Evolutionary conservation across 2,797 vertebrate genomes (phyloP), one percentile per base, ranked within the genome.

Genomic region (Spea hammondii): DNA sequence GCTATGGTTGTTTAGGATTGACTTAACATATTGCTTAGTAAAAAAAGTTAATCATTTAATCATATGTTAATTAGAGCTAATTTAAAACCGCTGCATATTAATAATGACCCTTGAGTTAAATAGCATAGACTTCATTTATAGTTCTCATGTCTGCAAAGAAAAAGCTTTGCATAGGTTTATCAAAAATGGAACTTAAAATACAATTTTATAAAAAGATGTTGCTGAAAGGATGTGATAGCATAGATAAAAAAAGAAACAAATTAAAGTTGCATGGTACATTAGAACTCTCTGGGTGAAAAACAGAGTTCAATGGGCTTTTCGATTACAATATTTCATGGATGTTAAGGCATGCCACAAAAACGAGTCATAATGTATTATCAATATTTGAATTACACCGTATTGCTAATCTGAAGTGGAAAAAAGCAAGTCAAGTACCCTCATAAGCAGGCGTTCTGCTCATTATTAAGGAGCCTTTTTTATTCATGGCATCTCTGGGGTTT

Each of bases 401-500:
- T 70, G 57, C 57, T 71, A 71, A 75, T 71, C 59, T 80, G 60
- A 55, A 80, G 68, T 71, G 60, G 50, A 71, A 78, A 32, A 32
- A 80, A 72, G 46, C 59, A 70, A 70, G 79, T 76, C 73, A 80
- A 75, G 67, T 71, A 55, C 49, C 17, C n/a, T 72, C 14, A 76
- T 80, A 75, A 71, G 72, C 60, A 66, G 53, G 49, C 53, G 59
- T 55, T 76, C 60, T 17, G 68, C 68, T 72, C 62, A 59, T 76
- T 80, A 80, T 76, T 59, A 66, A 46, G 54, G 54, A 65, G 48
- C 73, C 73, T 66, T 80, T 80, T 71, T 80, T 80, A 76, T 80
- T 80, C 73, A 72, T 72, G 62, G 68, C 68, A 80, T 71, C 68
- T 80, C 68, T 66, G 62, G 59, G 65, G 62, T 80, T 76, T 76